Evolutionary conservation across 2,113 vertebrate genomes (phyloP), one percentile per base, ranked within the genome.

Genomic region (Poeciliopsis retropinna): DNA sequence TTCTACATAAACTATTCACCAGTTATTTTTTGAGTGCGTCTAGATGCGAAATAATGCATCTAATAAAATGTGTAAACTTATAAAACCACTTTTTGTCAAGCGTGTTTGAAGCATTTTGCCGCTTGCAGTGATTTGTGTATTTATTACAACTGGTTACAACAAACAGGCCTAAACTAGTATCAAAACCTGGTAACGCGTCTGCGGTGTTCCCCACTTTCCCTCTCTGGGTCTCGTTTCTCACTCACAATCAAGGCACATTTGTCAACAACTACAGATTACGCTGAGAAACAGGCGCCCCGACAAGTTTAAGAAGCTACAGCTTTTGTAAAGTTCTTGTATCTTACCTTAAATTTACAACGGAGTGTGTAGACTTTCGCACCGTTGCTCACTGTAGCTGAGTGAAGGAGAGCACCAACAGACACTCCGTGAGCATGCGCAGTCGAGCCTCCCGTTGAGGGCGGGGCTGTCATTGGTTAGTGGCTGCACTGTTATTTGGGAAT

Each of bases 361-460:
- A 79, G 78, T 67, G 70, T 72, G 75, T 76, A 29, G 73, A 79
- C 68, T 80, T 68, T 68, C 28, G 17, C 67, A 39, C 28, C 29
- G 69, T 73, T 61, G 77, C 44, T 80, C 28, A n/a, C 41, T 72
- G 84, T 83, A 85, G 78, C 78, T 80, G 90, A 30, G 80, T 90
- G 92, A 93, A 94, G 93, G 88, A 88, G 91, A 91, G 70, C 77
- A 25, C 72, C 70, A 66, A 47, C 66, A 8, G 19, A 31, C 73
- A 2, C 73, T 1, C 0, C 86, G 81, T 81, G 91, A 12, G 92
- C 93, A 90, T 12, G 93, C 92, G 93, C 88, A 39, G n/a, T 12
- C 72, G 51, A 44, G 27, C 67, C 73, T 72, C 54, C 32, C 28
- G 27, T 22, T 2, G 78, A 60, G 85, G 92, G 90, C 85, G 89